Evolutionary conservation across 2,888 invertebrate species (phyloP), one percentile per base, ranked within the genome.

Genomic region (Hoplodrina blanda): DNA sequence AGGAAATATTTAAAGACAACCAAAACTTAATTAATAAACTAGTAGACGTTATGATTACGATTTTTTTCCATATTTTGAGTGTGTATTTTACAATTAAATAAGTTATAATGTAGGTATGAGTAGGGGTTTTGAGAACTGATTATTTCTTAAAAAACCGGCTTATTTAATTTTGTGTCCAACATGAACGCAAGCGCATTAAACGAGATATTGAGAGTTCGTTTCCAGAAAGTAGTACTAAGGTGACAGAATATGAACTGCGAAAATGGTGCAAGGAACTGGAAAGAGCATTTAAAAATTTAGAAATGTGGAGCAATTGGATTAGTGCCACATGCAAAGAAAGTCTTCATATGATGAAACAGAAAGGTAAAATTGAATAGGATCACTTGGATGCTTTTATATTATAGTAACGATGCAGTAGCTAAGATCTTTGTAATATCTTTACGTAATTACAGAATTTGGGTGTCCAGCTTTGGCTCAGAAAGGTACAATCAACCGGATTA

Each of bases 241-340:
- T 84, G n/a, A 59, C 41, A 56, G 79, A 88, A 53, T 69, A 61
- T 6, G 84, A 89, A 54, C 71, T 92, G 30, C 85, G 82, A 19
- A 86, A 88, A 78, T 94, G 93, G 93, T 91, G 91, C 73, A 84
- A 85, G 41, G 91, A 92, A 68, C 86, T 95, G 60, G 85, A 90
- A 54, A 87, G 87, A 50, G 91, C 90, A 7, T 89, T 88, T 53
- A 62, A 75, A 54, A 91, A 93, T 80, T 82, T 95, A 41, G 89
- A 93, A 69, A 81, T 89, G 65, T 94, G 95, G 94, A 88, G 86
- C 60, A 76, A 83, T n/a, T 95, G 95, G 95, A 81, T 95, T 52
- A 81, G 88, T 49, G 86, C 82, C 59, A 87, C 89, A 20, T 88
- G 90, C 71, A 83, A 82, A 55, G 85, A 88, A 64, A 81, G 91